Conservation (phyloP, 2,797 vertebrate genomes). For the Channa striata region DNA sequence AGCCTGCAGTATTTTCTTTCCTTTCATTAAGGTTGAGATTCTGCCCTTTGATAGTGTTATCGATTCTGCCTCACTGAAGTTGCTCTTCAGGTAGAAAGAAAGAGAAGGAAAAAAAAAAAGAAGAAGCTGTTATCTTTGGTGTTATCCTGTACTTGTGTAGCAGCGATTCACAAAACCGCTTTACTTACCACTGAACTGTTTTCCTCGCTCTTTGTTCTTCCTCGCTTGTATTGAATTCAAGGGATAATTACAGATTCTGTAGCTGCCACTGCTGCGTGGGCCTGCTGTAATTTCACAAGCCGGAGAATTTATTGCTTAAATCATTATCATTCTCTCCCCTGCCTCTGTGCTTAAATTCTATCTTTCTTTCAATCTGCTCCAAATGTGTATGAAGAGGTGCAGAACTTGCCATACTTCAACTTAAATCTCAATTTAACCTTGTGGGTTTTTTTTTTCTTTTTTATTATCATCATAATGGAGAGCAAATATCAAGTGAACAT, state of each 20-base stretch:
- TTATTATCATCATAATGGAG: slow-evolving; percentile 47
- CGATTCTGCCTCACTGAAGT: slow-evolving; percentile 77
- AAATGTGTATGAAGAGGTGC: slow-evolving; percentile 42
- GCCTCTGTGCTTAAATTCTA: slow-evolving; percentile 46
- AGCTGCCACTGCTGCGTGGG: slow-evolving; percentile 37
- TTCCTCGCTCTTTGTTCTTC: slow-evolving; percentile 73
- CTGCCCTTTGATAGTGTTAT: slow-evolving; percentile 81
- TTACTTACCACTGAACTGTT: slow-evolving; percentile 68
- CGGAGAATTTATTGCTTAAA: slow-evolving; percentile 67
- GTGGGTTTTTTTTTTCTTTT: slow-evolving; percentile 24
- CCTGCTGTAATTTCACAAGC: slow-evolving; percentile 49
- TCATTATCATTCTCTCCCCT: slow-evolving; percentile 57
- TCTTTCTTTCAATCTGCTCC: slow-evolving; percentile 43
- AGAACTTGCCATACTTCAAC: slow-evolving; percentile 37
- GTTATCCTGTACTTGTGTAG: slow-evolving; percentile 68
- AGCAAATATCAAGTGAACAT: slow-evolving; percentile 59
- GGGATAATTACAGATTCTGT: slow-evolving; percentile 72
- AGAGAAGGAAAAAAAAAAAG: slow-evolving; percentile 34
- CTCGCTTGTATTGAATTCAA: slow-evolving; percentile 69
- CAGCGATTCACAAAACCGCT: slow-evolving; percentile 70
- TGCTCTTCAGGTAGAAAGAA: slow-evolving; percentile 70
- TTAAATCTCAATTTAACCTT: slow-evolving; percentile 61
- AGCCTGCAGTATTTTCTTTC: slow-evolving; percentile 79
- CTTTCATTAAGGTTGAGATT: slow-evolving; percentile 81
- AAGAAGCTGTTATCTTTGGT: slow-evolving; percentile 75